phyloP scores from a whole-genome alignment of 2,888 invertebrate species.

The Agrochola lychnidis region DNA sequence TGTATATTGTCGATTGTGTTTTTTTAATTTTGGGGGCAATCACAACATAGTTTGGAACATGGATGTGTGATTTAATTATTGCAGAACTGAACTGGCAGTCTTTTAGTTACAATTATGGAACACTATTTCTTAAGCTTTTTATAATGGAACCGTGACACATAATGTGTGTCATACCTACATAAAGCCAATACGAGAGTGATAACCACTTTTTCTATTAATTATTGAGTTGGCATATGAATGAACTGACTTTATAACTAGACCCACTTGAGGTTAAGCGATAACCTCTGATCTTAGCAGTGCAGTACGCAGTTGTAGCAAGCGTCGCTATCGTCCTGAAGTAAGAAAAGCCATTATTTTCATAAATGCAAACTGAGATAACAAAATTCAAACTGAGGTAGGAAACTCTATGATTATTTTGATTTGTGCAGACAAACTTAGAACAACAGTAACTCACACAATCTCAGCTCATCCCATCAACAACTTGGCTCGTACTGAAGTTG shows the following conservation, averaged over 20 bases:
- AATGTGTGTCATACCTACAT: background rate
- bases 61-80: background rate
- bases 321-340: background rate
- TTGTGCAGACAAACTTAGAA: slow-evolving; percentile 5
- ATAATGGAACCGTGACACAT: background rate
- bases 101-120: background rate
- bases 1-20: too few relatives aligned
- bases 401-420: background rate
- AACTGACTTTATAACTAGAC: background rate
- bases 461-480: slow-evolving; percentile 17
- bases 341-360: background rate
- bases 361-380: background rate
- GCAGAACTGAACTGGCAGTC: background rate
- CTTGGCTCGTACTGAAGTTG: slow-evolving; percentile 24
- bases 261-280: background rate
- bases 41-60: too few relatives aligned
- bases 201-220: background rate
- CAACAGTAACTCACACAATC: slow-evolving; percentile 7
- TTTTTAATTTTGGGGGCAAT: too few relatives aligned
- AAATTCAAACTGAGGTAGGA: background rate
- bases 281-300: background rate
- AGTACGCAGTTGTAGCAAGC: background rate
- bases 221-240: background rate
- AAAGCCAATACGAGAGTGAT: background rate
- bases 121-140: background rate